Evolutionary conservation across 2,113 vertebrate species (phyloP), one percentile per base, ranked within the genome.

Genomic region (Lagenorhynchus albirostris): DNA sequence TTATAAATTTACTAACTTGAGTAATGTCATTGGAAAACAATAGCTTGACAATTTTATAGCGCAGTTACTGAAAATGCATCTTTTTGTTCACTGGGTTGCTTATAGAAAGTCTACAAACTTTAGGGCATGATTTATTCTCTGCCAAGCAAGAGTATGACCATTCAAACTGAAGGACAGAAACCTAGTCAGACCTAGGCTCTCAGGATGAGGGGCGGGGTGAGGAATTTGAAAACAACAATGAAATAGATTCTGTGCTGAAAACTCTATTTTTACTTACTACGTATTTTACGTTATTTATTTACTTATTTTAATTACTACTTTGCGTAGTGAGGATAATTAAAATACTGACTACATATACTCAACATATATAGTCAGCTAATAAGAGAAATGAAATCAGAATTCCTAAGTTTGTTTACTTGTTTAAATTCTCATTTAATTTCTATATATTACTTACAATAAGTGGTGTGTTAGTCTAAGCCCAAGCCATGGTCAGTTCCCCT

Each of bases 1-100:
- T 87, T 95, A 73, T 63, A 96, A 63, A 86, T 96, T 89, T 95
- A 31, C 33, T 85, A 93, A 86, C 44, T 79, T 91, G 65, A 89
- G 4, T 70, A 58, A 93, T 92, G 55, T 62, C 67, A 79, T 7
- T 53, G 38, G 23, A 84, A 95, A 96, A 90, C 18, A 9, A 89
- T 76, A 89, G 25, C 33, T 95, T 67, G 87, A 87, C 15, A 53
- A 53, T 84, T 80, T 95, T 92, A 71, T 17, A 95, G 20, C 63
- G 67, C 20, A 70, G 31, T 95, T 95, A 87, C 18, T 94, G 8
- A 77, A 94, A 89, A 83, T 36, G 18, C 58, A 58, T 74, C 23
- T n/a, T 81, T 74, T 83, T 92, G 47, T 71, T 96, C n/a, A 65
- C 87, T 89, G 41, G 15, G 4, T 44, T 90, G 23, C 10, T 87